A percentile compares a stretch with the other conserved stretches of the same genome.
Evolutionary conservation across 2,113 vertebrate species (phyloP).

Genomic region (Centropristis striata): DNA sequence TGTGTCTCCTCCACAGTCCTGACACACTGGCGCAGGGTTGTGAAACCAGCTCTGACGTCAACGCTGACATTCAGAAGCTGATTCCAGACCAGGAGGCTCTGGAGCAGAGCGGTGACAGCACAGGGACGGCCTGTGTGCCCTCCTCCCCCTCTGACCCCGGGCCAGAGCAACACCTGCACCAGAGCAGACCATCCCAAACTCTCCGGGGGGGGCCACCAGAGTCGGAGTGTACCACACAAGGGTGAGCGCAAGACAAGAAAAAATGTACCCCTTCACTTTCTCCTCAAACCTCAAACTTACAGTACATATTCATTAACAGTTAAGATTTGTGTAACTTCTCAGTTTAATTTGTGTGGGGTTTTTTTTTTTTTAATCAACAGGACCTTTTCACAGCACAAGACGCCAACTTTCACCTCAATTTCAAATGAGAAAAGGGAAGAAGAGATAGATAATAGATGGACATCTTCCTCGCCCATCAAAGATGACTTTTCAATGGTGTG

Average conservation of each 20-base stretch:
- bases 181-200: background rate
- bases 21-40: conserved; percentile 45
- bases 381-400: background rate
- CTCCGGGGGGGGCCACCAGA: background rate
- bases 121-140: background rate
- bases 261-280: background rate
- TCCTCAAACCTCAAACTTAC: background rate
- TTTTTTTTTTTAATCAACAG: conserved; percentile 54
- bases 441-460: background rate
- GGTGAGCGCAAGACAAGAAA: conserved; percentile 29
- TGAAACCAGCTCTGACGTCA: conserved; percentile 66
- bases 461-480: background rate
- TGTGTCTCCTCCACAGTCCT: conserved; percentile 41
- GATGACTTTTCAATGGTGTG: conserved; percentile 36
- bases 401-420: background rate
- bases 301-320: too few relatives aligned
- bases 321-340: too few relatives aligned
- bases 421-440: conserved; percentile 5
- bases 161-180: conserved; percentile 14
- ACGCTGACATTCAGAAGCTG: conserved; percentile 63
- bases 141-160: conserved; percentile 47
- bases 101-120: conserved; percentile 17
- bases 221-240: conserved; percentile 3
- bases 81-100: conserved; percentile 51
- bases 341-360: too few relatives aligned